Conservation (phyloP, 2,797 vertebrate genomes). For the Lepilemur ruficaudatus region DNA sequence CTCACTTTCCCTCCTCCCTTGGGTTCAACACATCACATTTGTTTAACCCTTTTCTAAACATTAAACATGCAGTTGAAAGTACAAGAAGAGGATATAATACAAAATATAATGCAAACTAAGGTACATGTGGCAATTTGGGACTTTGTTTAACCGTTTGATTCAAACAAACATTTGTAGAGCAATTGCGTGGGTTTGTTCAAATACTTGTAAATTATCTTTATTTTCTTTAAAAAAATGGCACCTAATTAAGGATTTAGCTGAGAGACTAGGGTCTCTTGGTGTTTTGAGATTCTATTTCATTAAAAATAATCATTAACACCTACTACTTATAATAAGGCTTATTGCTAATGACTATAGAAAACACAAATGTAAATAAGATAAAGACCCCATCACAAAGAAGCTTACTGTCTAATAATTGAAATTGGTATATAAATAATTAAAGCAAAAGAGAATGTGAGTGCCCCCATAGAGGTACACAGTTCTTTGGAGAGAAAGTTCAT, state of each 20-base stretch:
- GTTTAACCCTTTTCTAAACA: conserved; percentile 47
- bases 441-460: neutral
- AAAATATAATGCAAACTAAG: neutral
- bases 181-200: neutral
- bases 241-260: conserved; percentile 48
- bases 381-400: neutral
- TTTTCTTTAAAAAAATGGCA: conserved; percentile 17
- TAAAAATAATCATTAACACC: conserved; percentile 14
- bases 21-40: neutral
- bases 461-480: neutral
- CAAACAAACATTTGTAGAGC: conserved; percentile 35
- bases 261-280: neutral
- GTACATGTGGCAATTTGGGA: neutral
- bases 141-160: neutral
- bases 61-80: neutral
- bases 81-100: neutral
- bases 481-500: neutral
- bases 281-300: neutral
- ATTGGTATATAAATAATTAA: neutral
- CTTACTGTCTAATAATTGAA: neutral
- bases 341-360: conserved; percentile 21
- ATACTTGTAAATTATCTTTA: conserved; percentile 38
- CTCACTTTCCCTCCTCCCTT: conserved; percentile 25
- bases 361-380: conserved; percentile 47
- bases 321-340: conserved; percentile 15